Percentiles rank a stretch among this genome's conserved stretches.
These are phyloP conservation scores for Andinoacara biseriatus DNA, from an alignment of 2,113 vertebrate species.

Conservation along the genomic window DNA sequence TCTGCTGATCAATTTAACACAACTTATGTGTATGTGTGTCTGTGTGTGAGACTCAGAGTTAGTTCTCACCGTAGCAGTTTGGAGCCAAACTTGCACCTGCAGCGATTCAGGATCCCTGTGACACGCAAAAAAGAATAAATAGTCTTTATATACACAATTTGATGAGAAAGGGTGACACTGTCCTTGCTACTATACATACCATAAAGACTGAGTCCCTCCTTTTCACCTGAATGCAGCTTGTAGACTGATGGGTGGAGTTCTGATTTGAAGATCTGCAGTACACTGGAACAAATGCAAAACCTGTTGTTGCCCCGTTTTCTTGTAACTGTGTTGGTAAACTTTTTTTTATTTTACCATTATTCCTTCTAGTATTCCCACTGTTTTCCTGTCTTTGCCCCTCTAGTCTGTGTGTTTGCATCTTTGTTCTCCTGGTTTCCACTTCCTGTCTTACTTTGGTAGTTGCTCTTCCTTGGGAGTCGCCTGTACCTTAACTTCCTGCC, in stretches of 20 bases:
- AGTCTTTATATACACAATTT: not conserved
- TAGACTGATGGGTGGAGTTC: conserved; percentile 96
- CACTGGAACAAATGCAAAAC: conserved; percentile 74
- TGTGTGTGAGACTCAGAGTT: not conserved
- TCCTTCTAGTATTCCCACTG: not conserved
- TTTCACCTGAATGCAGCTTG: conserved; percentile 91
- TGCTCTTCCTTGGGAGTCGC: not conserved
- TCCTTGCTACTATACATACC: conserved; percentile 69
- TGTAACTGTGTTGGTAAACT: not conserved
- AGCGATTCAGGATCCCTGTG: conserved; percentile 79
- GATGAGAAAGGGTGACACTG: not conserved
- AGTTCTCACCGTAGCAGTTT: conserved; percentile 75
- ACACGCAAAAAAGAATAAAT: not conserved
- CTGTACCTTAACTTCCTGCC: no score
- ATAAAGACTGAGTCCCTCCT: conserved; percentile 96
- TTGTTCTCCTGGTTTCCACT: not conserved
- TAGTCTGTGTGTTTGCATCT: not conserved
- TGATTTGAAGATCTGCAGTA: conserved; percentile 96
- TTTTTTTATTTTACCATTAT: not conserved
- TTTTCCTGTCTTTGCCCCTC: not conserved
- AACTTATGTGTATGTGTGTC: not conserved
- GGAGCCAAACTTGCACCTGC: conserved; percentile 80
- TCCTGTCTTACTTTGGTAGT: not conserved
- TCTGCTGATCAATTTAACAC: not conserved
- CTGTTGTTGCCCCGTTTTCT: not conserved